Percentiles rank a stretch among this genome's conserved stretches.
These are phyloP conservation scores for Sphinx pinastri DNA, from an alignment of 2,888 invertebrate species.

Conservation along the genomic window DNA sequence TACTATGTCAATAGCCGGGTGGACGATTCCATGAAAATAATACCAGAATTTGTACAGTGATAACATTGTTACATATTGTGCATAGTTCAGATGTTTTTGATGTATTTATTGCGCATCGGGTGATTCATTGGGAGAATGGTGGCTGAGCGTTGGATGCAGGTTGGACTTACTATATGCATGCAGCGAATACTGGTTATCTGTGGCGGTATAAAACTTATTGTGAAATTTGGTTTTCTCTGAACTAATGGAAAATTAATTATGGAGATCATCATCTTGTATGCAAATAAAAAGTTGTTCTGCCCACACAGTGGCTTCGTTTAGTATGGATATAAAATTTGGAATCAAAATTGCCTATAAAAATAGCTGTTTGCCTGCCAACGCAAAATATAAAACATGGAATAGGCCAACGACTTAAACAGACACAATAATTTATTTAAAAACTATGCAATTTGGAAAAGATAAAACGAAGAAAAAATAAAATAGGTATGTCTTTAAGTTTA, in stretches of 20 bases:
- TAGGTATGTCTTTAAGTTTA: background rate
- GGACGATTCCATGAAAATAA: slow-evolving; percentile 30
- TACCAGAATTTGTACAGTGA: slow-evolving; percentile 30
- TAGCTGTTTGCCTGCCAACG: slow-evolving; percentile 10
- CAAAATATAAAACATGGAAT: slow-evolving; percentile 18
- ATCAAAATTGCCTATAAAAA: slow-evolving; percentile 8
- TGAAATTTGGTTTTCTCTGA: background rate
- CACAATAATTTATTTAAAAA: background rate
- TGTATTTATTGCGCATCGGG: slow-evolving; percentile 16
- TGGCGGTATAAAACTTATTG: background rate
- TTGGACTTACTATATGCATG: background rate
- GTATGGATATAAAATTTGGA: slow-evolving; percentile 12
- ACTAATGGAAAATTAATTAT: slow-evolving; percentile 10
- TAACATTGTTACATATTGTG: slow-evolving; percentile 31
- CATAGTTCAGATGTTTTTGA: slow-evolving; percentile 12
- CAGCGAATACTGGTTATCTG: background rate
- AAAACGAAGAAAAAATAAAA: background rate
- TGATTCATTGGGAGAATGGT: background rate
- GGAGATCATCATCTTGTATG: slow-evolving; percentile 6
- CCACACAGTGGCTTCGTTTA: slow-evolving; percentile 7
- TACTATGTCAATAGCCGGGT: slow-evolving; percentile 25
- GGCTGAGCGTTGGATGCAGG: background rate
- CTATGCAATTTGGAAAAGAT: background rate
- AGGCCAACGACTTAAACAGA: background rate
- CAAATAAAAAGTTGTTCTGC: slow-evolving; percentile 8